Evolutionary conservation across 1,140 invertebrate species (phyloP).

Genomic region (Euwallacea similis): DNA sequence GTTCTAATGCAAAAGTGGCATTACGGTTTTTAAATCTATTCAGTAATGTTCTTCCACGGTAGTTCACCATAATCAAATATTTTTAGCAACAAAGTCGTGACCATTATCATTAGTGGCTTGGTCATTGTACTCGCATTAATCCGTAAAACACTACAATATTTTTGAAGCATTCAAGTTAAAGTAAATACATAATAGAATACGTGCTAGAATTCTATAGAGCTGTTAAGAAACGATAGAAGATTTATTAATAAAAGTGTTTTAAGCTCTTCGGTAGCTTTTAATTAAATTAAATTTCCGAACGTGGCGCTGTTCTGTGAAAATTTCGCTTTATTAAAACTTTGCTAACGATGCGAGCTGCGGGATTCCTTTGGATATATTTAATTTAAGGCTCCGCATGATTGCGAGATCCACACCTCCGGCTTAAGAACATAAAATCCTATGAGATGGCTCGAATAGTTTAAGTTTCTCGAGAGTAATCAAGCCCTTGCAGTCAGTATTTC

Average conservation of each 20-base stretch:
- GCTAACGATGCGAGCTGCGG: slow-evolving; percentile 29
- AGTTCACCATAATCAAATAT: no score
- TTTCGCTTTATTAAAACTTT: slow-evolving; percentile 36
- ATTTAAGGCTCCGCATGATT: slow-evolving; percentile 35
- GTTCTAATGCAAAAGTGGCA: no score
- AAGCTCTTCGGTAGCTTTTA: slow-evolving; percentile 26
- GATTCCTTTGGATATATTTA: slow-evolving; percentile 36
- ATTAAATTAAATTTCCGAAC: slow-evolving; percentile 33
- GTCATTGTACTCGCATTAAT: no score
- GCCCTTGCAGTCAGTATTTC: slow-evolving; percentile 5
- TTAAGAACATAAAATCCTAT: slow-evolving; percentile 28
- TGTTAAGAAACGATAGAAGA: not conserved
- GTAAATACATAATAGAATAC: no score
- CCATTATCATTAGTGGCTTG: no score
- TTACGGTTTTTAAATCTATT: no score
- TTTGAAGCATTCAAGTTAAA: no score
- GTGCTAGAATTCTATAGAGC: no score
- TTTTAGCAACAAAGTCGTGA: no score
- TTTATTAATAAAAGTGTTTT: slow-evolving; percentile 29
- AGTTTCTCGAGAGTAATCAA: slow-evolving; percentile 13
- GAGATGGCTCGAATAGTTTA: slow-evolving; percentile 25
- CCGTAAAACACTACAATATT: no score
- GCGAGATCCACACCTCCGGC: slow-evolving; percentile 24
- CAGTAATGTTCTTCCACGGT: no score
- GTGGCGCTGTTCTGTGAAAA: slow-evolving; percentile 23